Evolutionary conservation across 1,140 invertebrate species (phyloP), one percentile per base, ranked within the genome.

Genomic region (Caenorhabditis inopinata): DNA sequence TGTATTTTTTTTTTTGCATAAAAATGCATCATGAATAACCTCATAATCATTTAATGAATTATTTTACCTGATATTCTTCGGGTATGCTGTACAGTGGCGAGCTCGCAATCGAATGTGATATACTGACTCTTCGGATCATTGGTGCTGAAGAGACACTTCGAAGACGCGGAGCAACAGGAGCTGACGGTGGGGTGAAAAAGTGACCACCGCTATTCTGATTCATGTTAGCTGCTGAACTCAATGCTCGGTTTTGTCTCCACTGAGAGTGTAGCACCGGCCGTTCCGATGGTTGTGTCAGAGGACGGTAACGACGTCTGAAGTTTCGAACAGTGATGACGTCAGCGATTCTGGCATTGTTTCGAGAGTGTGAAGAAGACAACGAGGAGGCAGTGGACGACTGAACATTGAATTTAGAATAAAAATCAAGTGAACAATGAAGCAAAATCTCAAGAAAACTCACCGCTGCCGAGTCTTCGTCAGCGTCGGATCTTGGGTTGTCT

Each of bases 41-140:
- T n/a, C n/a, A n/a, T n/a, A n/a, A n/a, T n/a, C n/a, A n/a, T n/a
- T n/a, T n/a, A n/a, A n/a, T n/a, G n/a, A n/a, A n/a, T 74, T 14
- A n/a, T 74, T 35, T 32, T 16, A 78, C 32, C 38, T 32, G 18
- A 62, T 62, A 47, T n/a, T 42, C 78, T 21, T 79, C 78, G 14
- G 78, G 78, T n/a, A 79, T 79, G 49, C 62, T 74, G 78, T 79
- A 79, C 16, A 79, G 38, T 4, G 78, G 78, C 18, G 27, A 42
- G 62, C 78, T 79, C 21, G 74, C 78, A 38, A 79, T 46, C 0
- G 51, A 68, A 25, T 62, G 58, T 1, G 78, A 79, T 2, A 79
- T 53, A 51, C 53, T 51, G 32, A 78, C 42, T 14, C 32, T 1
- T 3, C 53, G 38, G 23, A 45, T 62, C 38, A 62, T 42, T 27